Base-by-base conservation (phyloP, 2,113 vertebrate genomes). In the Crotophaga sulcirostris region DNA sequence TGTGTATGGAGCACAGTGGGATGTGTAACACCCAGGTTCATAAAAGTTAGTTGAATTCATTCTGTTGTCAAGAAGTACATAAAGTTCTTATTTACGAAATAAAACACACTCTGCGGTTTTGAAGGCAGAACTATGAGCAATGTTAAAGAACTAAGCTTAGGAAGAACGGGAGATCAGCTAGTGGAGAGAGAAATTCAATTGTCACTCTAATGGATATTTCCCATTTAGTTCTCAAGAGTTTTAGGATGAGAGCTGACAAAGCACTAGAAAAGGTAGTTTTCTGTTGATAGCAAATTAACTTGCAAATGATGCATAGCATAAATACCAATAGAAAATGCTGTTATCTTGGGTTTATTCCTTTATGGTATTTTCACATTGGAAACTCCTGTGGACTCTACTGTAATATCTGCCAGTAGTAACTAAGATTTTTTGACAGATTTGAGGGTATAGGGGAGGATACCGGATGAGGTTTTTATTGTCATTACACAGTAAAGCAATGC, bases 301-400 rank as follows among this genome's bases (percentile, higher is more conserved):
- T 88, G 67, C 33, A 90, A 88, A 77, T 69, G 31, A 16, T 52
- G 11, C 19, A 9, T 7, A 59, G 38, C 24, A 47, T 42, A 93
- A 90, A 72, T 11, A 25, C 29, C 12, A 10, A 28, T 74, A 55
- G 44, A 73, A 80, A 88, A 52, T 25, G 36, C 31, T 52, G 16
- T 31, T 72, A 8, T 11, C 20, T 84, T 42, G 31, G 4, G 5
- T 86, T 51, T 74, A 84, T 59, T 77, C n/a, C 38, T 81, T 83
- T 59, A 38, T 26, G 40, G 13, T 81, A 13, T 84, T 78, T 87
- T 52, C 73, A 67, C 29, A 63, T 7, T 59, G 45, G 74, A 86
- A 89, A 40, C 34, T 77, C 36, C 68, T 55, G 20, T 40, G 16
- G 4, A 0, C 5, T 62, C 78, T 38, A 1, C 55, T 0, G 0